Conservation (phyloP, 2,888 invertebrate genomes). For the Apamea crenata region DNA sequence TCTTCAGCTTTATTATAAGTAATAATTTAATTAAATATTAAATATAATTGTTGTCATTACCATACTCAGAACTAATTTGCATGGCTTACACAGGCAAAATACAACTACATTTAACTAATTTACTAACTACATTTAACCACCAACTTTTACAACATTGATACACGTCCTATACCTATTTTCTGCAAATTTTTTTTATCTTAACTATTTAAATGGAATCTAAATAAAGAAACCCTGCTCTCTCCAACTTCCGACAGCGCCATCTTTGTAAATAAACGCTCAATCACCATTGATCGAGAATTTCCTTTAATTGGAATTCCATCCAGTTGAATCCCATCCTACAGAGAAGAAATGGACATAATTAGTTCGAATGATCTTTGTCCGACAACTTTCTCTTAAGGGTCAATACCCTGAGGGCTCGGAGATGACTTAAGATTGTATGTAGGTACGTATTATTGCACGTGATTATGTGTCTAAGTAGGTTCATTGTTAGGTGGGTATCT, state of each 20-base stretch:
- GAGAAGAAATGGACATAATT: conserved; percentile 48
- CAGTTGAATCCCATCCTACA: conserved; percentile 16
- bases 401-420: conserved; percentile 37
- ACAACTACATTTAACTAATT: too few relatives aligned
- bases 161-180: neutral
- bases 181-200: neutral
- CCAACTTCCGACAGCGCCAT: conserved; percentile 3
- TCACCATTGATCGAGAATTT: conserved; percentile 43
- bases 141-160: neutral
- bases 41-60: too few relatives aligned
- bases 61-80: neutral
- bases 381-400: conserved; percentile 58
- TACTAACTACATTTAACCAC: neutral
- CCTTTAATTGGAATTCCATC: conserved; percentile 57
- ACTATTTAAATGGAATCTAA: neutral
- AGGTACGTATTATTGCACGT: neutral
- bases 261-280: conserved; percentile 20
- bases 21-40: too few relatives aligned
- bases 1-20: too few relatives aligned
- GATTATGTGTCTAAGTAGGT: conserved; percentile 7
- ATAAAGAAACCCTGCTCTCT: conserved; percentile 10
- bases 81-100: neutral
- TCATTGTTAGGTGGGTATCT: conserved; percentile 20
- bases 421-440: conserved; percentile 18
- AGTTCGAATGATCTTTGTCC: conserved; percentile 48